Evolutionary conservation across 2,113 vertebrate genomes (phyloP).

Genomic region (Bombycilla garrulus): DNA sequence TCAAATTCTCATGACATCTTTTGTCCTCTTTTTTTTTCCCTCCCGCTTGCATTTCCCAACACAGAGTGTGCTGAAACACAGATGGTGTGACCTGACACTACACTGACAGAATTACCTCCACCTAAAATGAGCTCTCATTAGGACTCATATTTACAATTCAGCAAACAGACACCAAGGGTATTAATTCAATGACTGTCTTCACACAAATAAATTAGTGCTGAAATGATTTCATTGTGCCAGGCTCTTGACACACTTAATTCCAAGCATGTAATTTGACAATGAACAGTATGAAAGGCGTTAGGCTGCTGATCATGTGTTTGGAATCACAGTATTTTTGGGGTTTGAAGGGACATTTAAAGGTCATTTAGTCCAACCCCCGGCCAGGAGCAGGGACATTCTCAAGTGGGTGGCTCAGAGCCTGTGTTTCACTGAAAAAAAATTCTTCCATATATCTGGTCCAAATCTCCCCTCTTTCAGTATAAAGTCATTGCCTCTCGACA

Average conservation of each 20-base stretch:
- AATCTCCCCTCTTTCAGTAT: background rate
- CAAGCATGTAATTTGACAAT: background rate
- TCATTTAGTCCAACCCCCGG: too few relatives aligned
- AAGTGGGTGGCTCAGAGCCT: background rate
- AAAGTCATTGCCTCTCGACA: background rate
- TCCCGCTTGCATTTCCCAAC: background rate
- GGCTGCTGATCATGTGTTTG: background rate
- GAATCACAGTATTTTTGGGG: background rate
- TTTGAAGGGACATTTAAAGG: background rate
- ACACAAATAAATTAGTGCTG: background rate
- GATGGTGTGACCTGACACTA: background rate
- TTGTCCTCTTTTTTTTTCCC: background rate
- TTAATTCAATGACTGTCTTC: background rate
- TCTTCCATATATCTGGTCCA: background rate
- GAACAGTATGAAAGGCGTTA: background rate
- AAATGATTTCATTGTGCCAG: background rate
- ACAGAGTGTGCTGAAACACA: background rate
- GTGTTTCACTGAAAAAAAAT: background rate
- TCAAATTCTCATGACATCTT: background rate
- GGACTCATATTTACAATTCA: background rate
- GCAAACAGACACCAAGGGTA: background rate
- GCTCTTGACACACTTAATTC: background rate
- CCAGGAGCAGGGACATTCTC: background rate
- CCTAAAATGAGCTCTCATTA: background rate
- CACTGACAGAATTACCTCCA: background rate